Evolutionary conservation across 2,113 vertebrate species (phyloP).

Genomic region (Cygnus atratus): DNA sequence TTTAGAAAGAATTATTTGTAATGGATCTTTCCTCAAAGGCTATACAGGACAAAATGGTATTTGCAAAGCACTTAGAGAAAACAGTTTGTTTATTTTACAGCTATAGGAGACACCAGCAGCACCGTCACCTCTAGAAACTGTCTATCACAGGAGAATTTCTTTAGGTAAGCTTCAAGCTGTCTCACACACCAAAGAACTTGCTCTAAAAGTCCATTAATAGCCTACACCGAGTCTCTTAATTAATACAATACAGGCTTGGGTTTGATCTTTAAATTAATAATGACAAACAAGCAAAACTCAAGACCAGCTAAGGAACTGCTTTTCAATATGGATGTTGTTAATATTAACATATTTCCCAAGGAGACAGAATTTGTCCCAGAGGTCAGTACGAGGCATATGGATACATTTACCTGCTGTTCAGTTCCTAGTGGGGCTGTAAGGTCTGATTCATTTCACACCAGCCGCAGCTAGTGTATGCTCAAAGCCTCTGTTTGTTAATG

Average conservation of each 20-base stretch:
- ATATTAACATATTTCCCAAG: neutral
- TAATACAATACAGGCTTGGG: neutral
- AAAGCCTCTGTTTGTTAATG: neutral
- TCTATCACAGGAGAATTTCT: neutral
- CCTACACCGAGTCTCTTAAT: neutral
- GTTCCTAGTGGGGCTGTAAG: neutral
- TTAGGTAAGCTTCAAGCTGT: constrained; percentile 30
- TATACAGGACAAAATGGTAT: neutral
- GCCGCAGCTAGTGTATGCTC: neutral
- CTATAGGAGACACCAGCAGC: neutral
- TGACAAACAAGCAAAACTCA: neutral
- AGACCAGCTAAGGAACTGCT: neutral
- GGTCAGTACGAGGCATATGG: neutral
- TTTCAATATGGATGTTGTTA: neutral
- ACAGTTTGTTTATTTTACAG: constrained; percentile 9
- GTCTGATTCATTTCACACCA: neutral
- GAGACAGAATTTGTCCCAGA: neutral
- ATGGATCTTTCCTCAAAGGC: neutral
- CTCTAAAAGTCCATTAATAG: neutral
- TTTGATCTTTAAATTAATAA: neutral
- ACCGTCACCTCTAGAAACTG: neutral
- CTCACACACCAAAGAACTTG: neutral
- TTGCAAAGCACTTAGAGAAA: neutral
- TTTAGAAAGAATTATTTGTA: neutral
- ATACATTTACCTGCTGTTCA: neutral